phyloP scores from a whole-genome alignment of 2,797 vertebrate species.

The Ambastaia sidthimunki region DNA sequence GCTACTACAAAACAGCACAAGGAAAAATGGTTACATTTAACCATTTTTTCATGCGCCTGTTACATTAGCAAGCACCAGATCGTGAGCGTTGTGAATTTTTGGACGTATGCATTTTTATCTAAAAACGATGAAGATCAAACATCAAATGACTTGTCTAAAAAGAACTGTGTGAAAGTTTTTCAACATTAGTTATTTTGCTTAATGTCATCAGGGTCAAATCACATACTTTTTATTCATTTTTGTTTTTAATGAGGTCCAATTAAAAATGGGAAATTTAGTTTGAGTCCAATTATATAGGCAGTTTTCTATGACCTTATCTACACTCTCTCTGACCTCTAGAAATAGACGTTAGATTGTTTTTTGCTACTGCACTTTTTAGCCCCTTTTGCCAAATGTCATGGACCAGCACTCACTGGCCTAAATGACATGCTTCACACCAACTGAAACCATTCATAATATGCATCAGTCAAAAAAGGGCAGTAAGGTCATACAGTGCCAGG shows the following conservation, averaged over 20 bases:
- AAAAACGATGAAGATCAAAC: not conserved
- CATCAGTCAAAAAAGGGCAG: slow-evolving; percentile 1
- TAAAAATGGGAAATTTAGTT: not conserved
- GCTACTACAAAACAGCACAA: not conserved
- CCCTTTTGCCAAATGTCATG: not conserved
- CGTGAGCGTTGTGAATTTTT: not conserved
- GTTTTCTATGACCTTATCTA: not conserved
- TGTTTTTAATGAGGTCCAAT: not conserved
- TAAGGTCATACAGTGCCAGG: slow-evolving; percentile 9
- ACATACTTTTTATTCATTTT: not conserved
- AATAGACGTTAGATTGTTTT: not conserved
- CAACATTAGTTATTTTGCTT: not conserved
- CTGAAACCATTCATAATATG: slow-evolving; percentile 1
- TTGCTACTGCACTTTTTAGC: not conserved
- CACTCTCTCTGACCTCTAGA: not conserved
- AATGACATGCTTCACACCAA: slow-evolving; percentile 29
- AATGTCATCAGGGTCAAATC: not conserved
- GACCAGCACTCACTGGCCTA: not conserved
- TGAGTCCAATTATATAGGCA: not conserved
- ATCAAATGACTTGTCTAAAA: not conserved
- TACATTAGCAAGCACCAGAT: not conserved
- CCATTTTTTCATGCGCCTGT: not conserved
- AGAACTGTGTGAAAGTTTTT: too few species aligned
- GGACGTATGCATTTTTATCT: not conserved
- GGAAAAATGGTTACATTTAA: not conserved